Conservation (phyloP, 1,140 invertebrate genomes). For the Lepidurus apus region DNA sequence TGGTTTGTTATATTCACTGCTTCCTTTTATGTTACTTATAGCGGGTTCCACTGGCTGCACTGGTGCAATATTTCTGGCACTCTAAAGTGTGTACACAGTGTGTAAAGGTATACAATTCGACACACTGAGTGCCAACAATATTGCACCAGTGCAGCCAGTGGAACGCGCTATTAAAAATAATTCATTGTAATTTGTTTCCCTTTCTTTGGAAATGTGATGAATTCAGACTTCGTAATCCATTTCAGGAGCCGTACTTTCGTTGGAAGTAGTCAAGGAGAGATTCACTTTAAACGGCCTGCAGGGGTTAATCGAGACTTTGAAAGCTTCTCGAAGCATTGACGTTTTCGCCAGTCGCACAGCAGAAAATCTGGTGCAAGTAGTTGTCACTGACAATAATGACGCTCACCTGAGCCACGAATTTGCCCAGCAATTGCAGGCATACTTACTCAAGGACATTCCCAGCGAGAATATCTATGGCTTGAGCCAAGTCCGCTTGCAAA, state of each 20-base stretch:
- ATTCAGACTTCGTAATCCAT: no score
- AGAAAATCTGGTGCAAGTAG: neutral
- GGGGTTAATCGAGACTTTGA: neutral
- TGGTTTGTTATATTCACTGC: neutral
- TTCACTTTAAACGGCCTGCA: neutral
- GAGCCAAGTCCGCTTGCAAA: neutral
- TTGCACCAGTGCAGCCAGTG: no score
- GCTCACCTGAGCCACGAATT: conserved; percentile 1
- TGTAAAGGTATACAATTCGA: no score
- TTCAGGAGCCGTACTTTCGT: neutral
- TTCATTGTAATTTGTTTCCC: no score
- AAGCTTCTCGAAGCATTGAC: neutral
- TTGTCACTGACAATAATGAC: neutral
- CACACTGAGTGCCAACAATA: no score
- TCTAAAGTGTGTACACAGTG: no score
- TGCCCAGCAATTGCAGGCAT: neutral
- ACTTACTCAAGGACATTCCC: neutral
- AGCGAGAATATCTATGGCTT: conserved; percentile 4
- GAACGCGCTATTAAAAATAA: no score
- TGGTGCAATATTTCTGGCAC: no score
- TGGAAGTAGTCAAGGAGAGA: neutral
- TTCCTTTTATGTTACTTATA: neutral
- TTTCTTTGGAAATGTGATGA: no score
- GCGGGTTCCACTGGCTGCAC: no score
- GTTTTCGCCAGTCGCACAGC: neutral